Base-by-base conservation (phyloP, 2,888 invertebrate genomes). In the Dicyrtoma fusca region DNA sequence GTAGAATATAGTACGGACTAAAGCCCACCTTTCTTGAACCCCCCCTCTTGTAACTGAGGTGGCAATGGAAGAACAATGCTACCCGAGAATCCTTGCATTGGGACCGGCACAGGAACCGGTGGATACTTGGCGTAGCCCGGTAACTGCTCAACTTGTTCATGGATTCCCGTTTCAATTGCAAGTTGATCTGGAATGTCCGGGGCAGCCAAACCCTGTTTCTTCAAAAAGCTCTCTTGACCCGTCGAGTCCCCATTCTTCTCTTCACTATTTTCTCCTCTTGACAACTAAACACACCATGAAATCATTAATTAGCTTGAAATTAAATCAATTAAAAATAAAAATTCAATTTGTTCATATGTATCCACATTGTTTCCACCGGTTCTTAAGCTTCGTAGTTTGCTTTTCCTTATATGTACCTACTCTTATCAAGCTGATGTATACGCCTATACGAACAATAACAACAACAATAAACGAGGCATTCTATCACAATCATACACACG, bases 171-270 rank as follows among this genome's bases (percentile, higher is more conserved):
- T 61, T 79, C 79, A 72, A 79, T 76, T 47, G 79, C 79, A 1
- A 80, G 61, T 71, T 80, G 80, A 34, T 80, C 80, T 2, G 79
- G 77, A n/a, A 78, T 71, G 34, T 76, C 76, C 17, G 78, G 77
- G 8, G 72, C 71, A n/a, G 63, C 53, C 13, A 77, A 59, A 47
- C 80, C 80, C 71, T 79, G 79, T 44, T 78, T 73, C 49, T 80
- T 79, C 11, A 77, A 69, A 55, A 80, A 77, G 10, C 51, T 59
- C n/a, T 59, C 72, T 17, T 64, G 55, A 14, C 51, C 69, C 1
- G n/a, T 11, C 14, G 51, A 17, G 19, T 68, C 69, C 4, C 1
- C 71, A 65, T 59, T 71, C 23, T 70, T 69, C 61, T 62, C 69
- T 13, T 49, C 62, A 26, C 69, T 69, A 26, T 69, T 25, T 19